Conservation (phyloP, 2,797 vertebrate genomes). For the Passerculus sandwichensis region DNA sequence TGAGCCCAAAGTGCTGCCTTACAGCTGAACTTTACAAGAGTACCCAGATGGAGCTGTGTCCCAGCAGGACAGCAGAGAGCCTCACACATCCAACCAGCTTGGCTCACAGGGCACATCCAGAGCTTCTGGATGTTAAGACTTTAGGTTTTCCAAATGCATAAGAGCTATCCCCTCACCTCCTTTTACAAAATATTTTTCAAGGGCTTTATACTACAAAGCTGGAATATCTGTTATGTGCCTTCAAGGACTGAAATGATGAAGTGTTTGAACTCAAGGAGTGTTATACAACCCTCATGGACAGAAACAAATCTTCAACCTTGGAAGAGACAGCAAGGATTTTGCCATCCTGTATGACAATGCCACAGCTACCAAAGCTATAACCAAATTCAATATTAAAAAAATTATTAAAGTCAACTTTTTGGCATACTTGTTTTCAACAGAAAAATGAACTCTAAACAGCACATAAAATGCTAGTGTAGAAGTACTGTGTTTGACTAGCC, state of each 20-base stretch:
- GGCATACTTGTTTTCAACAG: background rate
- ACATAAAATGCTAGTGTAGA: background rate
- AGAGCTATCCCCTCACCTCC: background rate
- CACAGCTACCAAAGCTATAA: background rate
- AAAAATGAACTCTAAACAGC: background rate
- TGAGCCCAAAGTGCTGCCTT: background rate
- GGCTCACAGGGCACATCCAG: background rate
- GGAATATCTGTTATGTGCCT: background rate
- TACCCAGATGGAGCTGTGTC: background rate
- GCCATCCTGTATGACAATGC: background rate
- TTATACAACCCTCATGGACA: background rate
- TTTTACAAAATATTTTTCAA: background rate
- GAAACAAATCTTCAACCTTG: background rate
- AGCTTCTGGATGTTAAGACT: background rate
- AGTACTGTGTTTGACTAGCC: background rate
- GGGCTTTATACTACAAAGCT: background rate
- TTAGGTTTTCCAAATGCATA: background rate
- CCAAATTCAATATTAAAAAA: background rate
- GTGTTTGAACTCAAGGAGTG: background rate
- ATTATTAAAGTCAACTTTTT: background rate
- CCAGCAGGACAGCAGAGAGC: background rate
- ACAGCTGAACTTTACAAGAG: background rate
- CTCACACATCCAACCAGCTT: accelerated
- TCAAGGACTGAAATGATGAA: background rate
- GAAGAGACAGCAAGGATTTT: background rate